Conservation (phyloP, 2,797 vertebrate species). For the Catharus ustulatus region DNA sequence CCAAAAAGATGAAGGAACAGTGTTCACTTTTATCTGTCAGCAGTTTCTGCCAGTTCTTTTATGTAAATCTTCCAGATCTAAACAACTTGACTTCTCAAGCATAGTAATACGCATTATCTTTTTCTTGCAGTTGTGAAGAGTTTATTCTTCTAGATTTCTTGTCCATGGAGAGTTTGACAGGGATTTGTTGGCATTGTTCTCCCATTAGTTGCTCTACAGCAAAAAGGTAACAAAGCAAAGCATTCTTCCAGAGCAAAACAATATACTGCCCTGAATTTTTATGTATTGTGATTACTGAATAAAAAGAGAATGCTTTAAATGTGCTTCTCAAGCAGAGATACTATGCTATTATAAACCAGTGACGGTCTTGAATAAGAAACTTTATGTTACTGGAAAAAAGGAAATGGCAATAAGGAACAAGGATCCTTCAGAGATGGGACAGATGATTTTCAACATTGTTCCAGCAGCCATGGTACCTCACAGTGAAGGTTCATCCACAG, state of each 20-base stretch:
- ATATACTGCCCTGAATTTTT: not conserved
- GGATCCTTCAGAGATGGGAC: not conserved
- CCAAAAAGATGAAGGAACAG: not conserved
- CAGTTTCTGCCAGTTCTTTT: constrained; percentile 29
- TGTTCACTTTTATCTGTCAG: constrained; percentile 40
- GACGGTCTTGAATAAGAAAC: not conserved
- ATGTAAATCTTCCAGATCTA: constrained; percentile 50
- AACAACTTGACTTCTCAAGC: constrained; percentile 33
- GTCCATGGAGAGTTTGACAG: not conserved
- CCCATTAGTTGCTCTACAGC: not conserved
- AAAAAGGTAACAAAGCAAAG: not conserved
- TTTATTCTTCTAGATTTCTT: not conserved
- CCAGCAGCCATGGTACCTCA: not conserved
- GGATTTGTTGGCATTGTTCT: not conserved
- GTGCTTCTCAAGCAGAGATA: not conserved
- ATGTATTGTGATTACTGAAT: not conserved
- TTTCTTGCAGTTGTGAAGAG: not conserved
- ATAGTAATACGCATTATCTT: not conserved
- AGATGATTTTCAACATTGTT: not conserved
- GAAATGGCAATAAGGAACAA: not conserved
- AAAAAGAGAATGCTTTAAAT: not conserved
- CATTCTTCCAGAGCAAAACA: not conserved
- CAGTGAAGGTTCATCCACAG: not conserved
- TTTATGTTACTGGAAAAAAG: not conserved
- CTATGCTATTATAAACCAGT: not conserved